Percentiles rank a stretch among this genome's conserved stretches.
Conservation (phyloP, 2,888 invertebrate species). For the Drosophila mulleri region DNA sequence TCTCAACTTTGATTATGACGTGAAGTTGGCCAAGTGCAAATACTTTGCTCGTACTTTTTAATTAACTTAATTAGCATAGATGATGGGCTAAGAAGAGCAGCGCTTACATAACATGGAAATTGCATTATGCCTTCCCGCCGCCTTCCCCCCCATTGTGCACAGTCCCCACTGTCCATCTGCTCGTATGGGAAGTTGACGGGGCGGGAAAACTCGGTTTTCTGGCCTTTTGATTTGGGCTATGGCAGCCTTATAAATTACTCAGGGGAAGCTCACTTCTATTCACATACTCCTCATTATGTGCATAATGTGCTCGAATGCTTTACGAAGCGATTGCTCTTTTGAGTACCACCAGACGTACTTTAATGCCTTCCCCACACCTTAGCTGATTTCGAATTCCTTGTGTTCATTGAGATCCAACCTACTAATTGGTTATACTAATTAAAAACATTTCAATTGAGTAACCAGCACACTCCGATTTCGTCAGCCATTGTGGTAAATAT, state of each 20-base stretch:
- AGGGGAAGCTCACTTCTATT: slow-evolving; percentile 25
- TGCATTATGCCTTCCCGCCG: slow-evolving; percentile 60
- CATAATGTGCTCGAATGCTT: slow-evolving; percentile 48
- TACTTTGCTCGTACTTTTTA: slow-evolving; percentile 78
- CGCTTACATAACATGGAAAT: slow-evolving; percentile 76
- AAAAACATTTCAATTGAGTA: slow-evolving; percentile 12
- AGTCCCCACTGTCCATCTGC: not conserved
- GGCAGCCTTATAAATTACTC: slow-evolving; percentile 22
- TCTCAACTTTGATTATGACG: slow-evolving; percentile 76
- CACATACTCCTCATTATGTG: slow-evolving; percentile 43
- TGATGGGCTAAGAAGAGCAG: slow-evolving; percentile 73
- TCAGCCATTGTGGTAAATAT: slow-evolving; percentile 3
- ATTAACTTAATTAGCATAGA: slow-evolving; percentile 78
- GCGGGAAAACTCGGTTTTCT: slow-evolving; percentile 10
- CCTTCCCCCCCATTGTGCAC: not conserved
- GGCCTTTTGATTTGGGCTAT: slow-evolving; percentile 53
- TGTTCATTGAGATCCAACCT: not conserved
- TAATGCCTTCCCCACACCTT: not conserved
- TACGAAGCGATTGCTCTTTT: slow-evolving; percentile 55
- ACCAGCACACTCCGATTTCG: not conserved
- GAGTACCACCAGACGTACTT: slow-evolving; percentile 40
- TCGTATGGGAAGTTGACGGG: slow-evolving; percentile 38
- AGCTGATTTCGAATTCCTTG: slow-evolving; percentile 8
- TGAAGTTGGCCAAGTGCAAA: slow-evolving; percentile 79
- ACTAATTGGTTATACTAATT: slow-evolving; percentile 31